Evolutionary conservation across 2,797 vertebrate genomes (phyloP).

Genomic region (Spea hammondii): DNA sequence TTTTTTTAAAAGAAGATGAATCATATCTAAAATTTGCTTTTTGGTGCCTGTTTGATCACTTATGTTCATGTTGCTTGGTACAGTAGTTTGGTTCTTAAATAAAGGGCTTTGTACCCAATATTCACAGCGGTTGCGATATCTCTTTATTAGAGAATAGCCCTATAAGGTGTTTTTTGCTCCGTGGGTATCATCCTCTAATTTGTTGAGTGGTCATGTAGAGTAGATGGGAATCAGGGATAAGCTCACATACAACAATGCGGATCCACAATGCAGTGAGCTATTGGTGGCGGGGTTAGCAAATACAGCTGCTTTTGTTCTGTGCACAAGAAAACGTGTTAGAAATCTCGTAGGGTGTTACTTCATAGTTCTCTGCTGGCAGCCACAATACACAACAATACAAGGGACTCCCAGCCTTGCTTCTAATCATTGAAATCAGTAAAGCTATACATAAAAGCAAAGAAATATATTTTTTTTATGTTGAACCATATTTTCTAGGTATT

Average conservation of each 20-base stretch:
- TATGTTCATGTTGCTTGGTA: slow-evolving; percentile 22
- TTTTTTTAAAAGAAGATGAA: slow-evolving; percentile 22
- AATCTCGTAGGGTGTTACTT: slow-evolving; percentile 34
- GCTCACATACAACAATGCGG: slow-evolving; percentile 28
- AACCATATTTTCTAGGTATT: not conserved
- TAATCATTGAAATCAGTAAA: slow-evolving; percentile 4
- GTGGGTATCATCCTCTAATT: slow-evolving; percentile 29
- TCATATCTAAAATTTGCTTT: slow-evolving; percentile 7
- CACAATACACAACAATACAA: slow-evolving; percentile 20
- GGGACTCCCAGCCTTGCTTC: slow-evolving; percentile 11
- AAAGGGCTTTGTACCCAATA: slow-evolving; percentile 30
- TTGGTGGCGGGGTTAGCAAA: slow-evolving; percentile 21
- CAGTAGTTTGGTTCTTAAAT: slow-evolving; percentile 24
- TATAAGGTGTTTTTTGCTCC: slow-evolving; percentile 35
- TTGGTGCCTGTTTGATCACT: slow-evolving; percentile 24
- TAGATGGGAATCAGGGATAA: slow-evolving; percentile 38
- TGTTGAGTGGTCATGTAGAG: slow-evolving; percentile 36
- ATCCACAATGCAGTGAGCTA: slow-evolving; percentile 36
- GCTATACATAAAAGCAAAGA: not conserved
- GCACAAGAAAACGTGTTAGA: slow-evolving; percentile 21
- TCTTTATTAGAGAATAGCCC: slow-evolving; percentile 29
- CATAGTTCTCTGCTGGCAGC: slow-evolving; percentile 25
- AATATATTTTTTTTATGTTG: not conserved
- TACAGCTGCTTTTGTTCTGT: slow-evolving; percentile 39
- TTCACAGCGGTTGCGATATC: slow-evolving; percentile 21